phyloP scores from a whole-genome alignment of 2,797 vertebrate species.

The Acipenser oxyrinchus region DNA sequence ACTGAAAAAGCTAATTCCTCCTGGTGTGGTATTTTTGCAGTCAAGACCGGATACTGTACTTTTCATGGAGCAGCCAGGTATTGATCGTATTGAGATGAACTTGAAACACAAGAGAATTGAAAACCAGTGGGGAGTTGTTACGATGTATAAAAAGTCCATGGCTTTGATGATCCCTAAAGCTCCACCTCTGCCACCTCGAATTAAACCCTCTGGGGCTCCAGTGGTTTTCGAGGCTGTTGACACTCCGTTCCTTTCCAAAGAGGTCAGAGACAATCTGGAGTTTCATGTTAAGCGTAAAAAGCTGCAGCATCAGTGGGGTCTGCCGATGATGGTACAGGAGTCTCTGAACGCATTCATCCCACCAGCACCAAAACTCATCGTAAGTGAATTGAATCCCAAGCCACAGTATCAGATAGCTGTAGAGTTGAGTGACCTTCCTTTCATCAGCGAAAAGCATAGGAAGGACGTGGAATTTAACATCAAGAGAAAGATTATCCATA shows the following conservation, averaged over 20 bases:
- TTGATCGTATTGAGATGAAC: slow-evolving; percentile 10
- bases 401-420: not conserved
- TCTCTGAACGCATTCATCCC: slow-evolving; percentile 4
- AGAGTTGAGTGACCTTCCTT: not conserved
- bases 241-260: slow-evolving; percentile 1
- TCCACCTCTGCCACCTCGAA: not conserved
- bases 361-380: slow-evolving; percentile 3
- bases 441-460: slow-evolving; percentile 5
- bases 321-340: not conserved
- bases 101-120: slow-evolving; percentile 14
- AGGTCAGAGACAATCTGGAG: slow-evolving; percentile 8
- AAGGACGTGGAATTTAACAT: not conserved
- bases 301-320: slow-evolving; percentile 4
- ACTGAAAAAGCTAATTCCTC: too few species aligned
- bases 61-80: too few species aligned
- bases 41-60: too few species aligned
- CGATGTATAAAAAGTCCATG: not conserved
- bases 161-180: not conserved
- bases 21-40: too few species aligned
- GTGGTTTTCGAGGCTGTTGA: not conserved
- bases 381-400: not conserved
- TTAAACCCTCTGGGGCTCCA: not conserved
- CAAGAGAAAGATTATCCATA: slow-evolving; percentile 5
- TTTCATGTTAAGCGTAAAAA: slow-evolving; percentile 11
- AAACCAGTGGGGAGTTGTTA: slow-evolving; percentile 6